A percentile compares a stretch with the other conserved stretches of the same genome.
Conservation (phyloP, 2,888 invertebrate genomes). For the Sericinus montela region DNA sequence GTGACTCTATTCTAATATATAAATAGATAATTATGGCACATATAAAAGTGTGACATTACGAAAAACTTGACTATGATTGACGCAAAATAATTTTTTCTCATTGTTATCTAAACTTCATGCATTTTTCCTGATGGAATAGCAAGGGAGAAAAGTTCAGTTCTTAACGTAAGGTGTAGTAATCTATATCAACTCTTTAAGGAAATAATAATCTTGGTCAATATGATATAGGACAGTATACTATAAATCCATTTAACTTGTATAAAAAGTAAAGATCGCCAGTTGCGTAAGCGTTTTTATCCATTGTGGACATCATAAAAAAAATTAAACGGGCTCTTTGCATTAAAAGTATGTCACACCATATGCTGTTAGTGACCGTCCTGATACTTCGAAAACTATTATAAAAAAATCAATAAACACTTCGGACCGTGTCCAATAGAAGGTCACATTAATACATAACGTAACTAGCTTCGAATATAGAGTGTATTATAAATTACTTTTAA, state of each 20-base stretch:
- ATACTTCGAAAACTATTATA: constrained; percentile 49
- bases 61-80: too few species aligned
- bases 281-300: constrained; percentile 31
- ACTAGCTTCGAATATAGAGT: constrained; percentile 66
- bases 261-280: constrained; percentile 43
- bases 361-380: constrained; percentile 43
- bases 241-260: constrained; percentile 14
- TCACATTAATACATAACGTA: constrained; percentile 57
- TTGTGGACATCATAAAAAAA: constrained; percentile 33
- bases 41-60: too few species aligned
- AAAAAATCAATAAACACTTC: constrained; percentile 60
- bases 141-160: too few species aligned
- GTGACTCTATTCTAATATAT: too few species aligned
- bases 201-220: too few species aligned
- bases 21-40: too few species aligned
- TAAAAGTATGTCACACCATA: constrained; percentile 66
- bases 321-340: constrained; percentile 50
- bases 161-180: too few species aligned
- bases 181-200: too few species aligned
- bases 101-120: too few species aligned
- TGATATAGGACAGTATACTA: too few species aligned
- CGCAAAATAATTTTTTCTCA: too few species aligned
- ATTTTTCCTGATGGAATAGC: too few species aligned
- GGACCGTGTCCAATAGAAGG: constrained; percentile 65
- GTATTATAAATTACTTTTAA: constrained; percentile 76